Base-by-base conservation (phyloP, 2,113 vertebrate genomes). In the Muntiacus muntjak region DNA sequence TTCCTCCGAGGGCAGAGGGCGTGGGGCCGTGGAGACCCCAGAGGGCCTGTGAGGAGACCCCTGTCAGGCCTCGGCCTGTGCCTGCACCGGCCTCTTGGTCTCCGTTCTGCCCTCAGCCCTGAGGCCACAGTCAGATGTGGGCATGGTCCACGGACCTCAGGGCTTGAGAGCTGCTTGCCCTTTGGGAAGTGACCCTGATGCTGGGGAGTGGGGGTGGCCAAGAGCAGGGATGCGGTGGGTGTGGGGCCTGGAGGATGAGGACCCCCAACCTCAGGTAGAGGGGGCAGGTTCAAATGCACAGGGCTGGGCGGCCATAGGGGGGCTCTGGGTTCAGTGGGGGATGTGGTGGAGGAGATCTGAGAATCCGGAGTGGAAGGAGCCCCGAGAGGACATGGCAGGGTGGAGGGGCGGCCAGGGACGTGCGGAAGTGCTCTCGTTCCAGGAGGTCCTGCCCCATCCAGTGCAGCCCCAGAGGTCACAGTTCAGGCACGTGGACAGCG, bases 61-160 rank as follows among this genome's bases (percentile, higher is more conserved):
- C 79, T 21, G 11, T 10, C 11, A 33, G 12, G 6, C 89, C 64
- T 60, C 23, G 1, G 74, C 64, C 2, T 8, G 36, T 30, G 19
- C 33, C 60, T 2, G 0, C 0, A 9, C 47, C 10, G 2, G 7
- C 15, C 12, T 52, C 43, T n/a, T 9, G 1, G 33, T 13, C 62
- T 33, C 33, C 16, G 52, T 1, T 2, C 11, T 36, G 33, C 23
- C 76, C 33, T 54, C 54, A 21, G 40, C 12, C 40, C 15, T 2
- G 14, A 21, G 19, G 74, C 12, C n/a, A 64, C 28, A 12, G 7
- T 3, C 40, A 8, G 40, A 36, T 3, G 25, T 0, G 54, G 62
- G 33, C 4, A 0, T 14, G 26, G 87, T 0, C 85, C 11, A 40
- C 0, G 1, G 74, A 8, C 30, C 52, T 15, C 58, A 17, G 52